phyloP scores from a whole-genome alignment of 2,888 invertebrate species.

The Clepsis dumicolana region DNA sequence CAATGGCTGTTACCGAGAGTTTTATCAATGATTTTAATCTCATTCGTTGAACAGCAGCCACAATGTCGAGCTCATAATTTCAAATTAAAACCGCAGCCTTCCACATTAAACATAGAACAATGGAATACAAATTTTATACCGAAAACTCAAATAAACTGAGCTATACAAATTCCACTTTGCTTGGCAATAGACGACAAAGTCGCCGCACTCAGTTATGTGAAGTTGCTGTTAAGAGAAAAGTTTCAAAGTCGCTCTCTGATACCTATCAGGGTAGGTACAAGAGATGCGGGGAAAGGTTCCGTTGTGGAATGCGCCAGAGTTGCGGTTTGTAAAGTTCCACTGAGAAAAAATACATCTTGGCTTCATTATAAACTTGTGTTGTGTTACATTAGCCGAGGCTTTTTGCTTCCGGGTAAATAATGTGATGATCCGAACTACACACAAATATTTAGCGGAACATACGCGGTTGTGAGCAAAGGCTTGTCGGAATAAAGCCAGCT shows the following conservation, averaged over 20 bases:
- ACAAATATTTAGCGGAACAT: background rate
- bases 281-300: constrained; percentile 47
- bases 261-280: constrained; percentile 44
- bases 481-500: background rate
- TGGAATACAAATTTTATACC: constrained; percentile 33
- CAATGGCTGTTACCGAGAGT: background rate
- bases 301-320: background rate
- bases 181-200: constrained; percentile 45
- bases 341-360: background rate
- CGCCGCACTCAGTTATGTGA: constrained; percentile 33
- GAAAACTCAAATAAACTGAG: constrained; percentile 34
- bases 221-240: constrained; percentile 44
- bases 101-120: constrained; percentile 19
- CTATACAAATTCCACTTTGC: constrained; percentile 45
- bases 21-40: background rate
- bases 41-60: background rate
- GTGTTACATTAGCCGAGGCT: background rate
- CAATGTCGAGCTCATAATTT: constrained; percentile 7
- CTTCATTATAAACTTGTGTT: background rate
- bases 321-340: constrained; percentile 24
- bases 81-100: constrained; percentile 17
- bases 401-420: background rate
- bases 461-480: background rate
- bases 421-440: background rate
- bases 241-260: constrained; percentile 44